Base-by-base conservation (phyloP, 1,140 invertebrate genomes). In the Sarcophaga peregrina region DNA sequence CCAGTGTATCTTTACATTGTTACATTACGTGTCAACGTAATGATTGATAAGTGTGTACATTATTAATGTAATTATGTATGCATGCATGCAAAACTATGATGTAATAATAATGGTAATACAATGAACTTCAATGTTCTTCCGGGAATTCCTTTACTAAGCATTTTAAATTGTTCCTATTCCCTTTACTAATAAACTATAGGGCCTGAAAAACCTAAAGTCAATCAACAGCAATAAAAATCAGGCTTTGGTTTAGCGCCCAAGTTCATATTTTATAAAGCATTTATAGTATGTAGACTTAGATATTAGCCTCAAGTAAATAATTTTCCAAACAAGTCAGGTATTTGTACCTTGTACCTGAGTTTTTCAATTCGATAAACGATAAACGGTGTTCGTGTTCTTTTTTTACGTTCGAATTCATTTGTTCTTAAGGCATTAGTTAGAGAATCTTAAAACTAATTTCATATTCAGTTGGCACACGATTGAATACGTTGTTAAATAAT, bases 401-500 rank as follows among this genome's bases (percentile, higher is more conserved):
- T 37, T 37, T 37, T 37, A 2, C 4, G 25, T 37, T 37, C 25
- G 25, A 2, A n/a, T 58, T 58, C 54, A n/a, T 58, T 58, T 20
- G 62, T 68, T 68, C 62, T 68, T 20, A 68, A 7, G n/a, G 17
- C 17, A 6, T 68, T 17, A 58, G n/a, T 37, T 37, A 37, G 6
- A 62, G 17, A 62, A 25, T 9, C 10, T 5, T 68, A 68, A 25
- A 4, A 2, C 25, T 8, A 68, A 68, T 68, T 68, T 9, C 20
- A 68, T 20, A 68, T 68, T 68, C 62, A 68, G 4, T n/a, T 68
- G 62, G 17, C 62, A 68, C 62, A 68, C 62, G 62, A 68, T 68
- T 20, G n/a, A 68, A 68, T n/a, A 68, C 62, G 62, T 68, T 68
- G n/a, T 68, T 68, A 68, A 68, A 68, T 68, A 68, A 68, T 68